Percentiles rank a stretch among this genome's conserved stretches.
These are phyloP conservation scores for Hypothenemus hampei DNA, from an alignment of 1,140 invertebrate species.

Conservation along the genomic window DNA sequence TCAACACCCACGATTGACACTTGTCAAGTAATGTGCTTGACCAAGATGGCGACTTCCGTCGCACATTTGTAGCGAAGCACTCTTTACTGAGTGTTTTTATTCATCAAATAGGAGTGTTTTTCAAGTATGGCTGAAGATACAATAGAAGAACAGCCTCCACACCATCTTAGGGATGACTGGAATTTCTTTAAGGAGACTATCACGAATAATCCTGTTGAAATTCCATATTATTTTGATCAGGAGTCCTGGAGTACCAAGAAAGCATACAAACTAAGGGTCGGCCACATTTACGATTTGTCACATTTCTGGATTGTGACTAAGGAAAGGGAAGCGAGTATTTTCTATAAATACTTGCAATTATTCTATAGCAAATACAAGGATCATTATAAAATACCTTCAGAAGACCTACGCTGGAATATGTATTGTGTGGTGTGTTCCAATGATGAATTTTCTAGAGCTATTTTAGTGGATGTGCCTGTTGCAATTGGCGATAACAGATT, in stretches of 20 bases:
- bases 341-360: slow-evolving; percentile 20
- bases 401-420: slow-evolving; percentile 7
- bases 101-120: no score
- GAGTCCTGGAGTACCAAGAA: slow-evolving; percentile 15
- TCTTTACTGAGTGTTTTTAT: no score
- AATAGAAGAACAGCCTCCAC: no score
- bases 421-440: slow-evolving; percentile 25
- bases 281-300: slow-evolving; percentile 25
- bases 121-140: no score
- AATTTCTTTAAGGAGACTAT: neutral
- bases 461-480: slow-evolving; percentile 12
- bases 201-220: slow-evolving; percentile 3
- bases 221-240: slow-evolving; percentile 19
- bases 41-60: no score
- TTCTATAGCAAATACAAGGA: slow-evolving; percentile 20
- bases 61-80: no score
- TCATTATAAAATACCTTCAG: slow-evolving; percentile 15
- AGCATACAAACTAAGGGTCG: slow-evolving; percentile 13
- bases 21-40: no score
- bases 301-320: slow-evolving; percentile 29
- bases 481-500: neutral
- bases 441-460: slow-evolving; percentile 16
- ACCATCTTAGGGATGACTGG: no score
- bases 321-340: slow-evolving; percentile 16
- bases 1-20: no score